Base-by-base conservation (phyloP, 92 coral and sea anemone genomes). In the Paragorgia papillata region DNA sequence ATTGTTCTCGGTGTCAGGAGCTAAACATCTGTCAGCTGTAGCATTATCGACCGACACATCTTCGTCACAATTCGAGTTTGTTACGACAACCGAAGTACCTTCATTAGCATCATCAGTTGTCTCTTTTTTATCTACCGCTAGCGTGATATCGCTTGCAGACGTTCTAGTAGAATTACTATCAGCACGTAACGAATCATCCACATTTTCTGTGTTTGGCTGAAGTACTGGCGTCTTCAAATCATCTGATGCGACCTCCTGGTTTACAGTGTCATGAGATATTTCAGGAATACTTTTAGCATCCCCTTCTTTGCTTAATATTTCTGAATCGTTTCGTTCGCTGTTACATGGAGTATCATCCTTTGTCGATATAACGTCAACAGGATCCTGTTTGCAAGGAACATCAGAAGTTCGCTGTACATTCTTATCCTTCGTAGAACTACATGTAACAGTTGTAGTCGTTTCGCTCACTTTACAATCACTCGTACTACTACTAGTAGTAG, bases 11-110 rank as follows among this genome's bases (percentile, higher is more conserved):
- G 18, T 30, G 13, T 17, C 71, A 34, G 34, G 60, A 22, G 25
- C 21, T 20, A 8, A 12, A 27, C 14, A 27, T 32, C 48, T 26
- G 27, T 64, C 30, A 14, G 21, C 27, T 14, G 9, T 39, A 37
- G 13, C 66, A 26, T 3, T 60, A 2, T 27, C 64, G 32, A 58
- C 55, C 15, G 18, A 43, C 6, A 40, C 14, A 25, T 66, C 39
- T 8, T 59, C 68, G 44, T 9, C 73, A 29, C 33, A 21, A 39
- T 39, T 43, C 29, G 33, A 19, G 73, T 22, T 33, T n/a, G 73
- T 17, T 21, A 14, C 27, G 29, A 34, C 10, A 64, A n/a, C 54
- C 20, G 58, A 12, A 44, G 58, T 4, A 44, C 20, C 60, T 30
- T 44, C 18, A 14, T 14, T 48, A 9, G n/a, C n/a, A 68, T 17